Percentiles rank a stretch among this genome's conserved stretches.
phyloP scores from a whole-genome alignment of 2,113 vertebrate genomes.

The Odobenus rosmarus region DNA sequence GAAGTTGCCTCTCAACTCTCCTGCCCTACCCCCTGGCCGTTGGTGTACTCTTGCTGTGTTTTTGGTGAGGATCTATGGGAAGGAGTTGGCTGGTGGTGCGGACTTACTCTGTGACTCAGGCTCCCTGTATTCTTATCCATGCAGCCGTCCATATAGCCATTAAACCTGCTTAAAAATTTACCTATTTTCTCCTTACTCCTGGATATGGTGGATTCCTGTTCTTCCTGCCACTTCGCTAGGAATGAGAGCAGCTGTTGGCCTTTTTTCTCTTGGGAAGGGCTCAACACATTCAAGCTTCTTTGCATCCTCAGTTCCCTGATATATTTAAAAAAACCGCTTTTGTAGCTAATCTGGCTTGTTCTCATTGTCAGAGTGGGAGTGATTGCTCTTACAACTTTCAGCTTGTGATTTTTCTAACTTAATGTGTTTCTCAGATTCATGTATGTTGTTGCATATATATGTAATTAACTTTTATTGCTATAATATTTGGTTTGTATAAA shows the following conservation, averaged over 20 bases:
- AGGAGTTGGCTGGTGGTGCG: not conserved
- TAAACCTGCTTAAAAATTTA: not conserved
- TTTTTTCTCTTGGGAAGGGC: not conserved
- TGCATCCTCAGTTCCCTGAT: not conserved
- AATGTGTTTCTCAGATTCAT: conserved; percentile 16
- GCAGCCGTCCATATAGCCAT: not conserved
- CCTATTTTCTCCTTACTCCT: not conserved
- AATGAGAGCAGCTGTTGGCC: not conserved
- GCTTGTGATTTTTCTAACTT: not conserved
- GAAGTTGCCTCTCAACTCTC: not conserved
- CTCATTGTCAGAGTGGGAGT: not conserved
- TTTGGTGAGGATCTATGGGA: not conserved
- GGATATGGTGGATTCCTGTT: not conserved
- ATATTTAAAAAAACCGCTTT: conserved; percentile 2
- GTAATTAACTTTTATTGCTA: not conserved
- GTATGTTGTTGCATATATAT: not conserved
- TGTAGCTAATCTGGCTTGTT: not conserved
- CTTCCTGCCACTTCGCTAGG: not conserved
- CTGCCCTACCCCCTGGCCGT: not conserved
- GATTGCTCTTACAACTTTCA: not conserved
- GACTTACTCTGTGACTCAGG: not conserved
- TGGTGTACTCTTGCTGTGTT: not conserved
- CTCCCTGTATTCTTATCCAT: not conserved
- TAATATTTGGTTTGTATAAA: not conserved
- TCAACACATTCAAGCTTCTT: not conserved